Conservation (phyloP, 2,113 vertebrate species). For the Oxyruncus cristatus region DNA sequence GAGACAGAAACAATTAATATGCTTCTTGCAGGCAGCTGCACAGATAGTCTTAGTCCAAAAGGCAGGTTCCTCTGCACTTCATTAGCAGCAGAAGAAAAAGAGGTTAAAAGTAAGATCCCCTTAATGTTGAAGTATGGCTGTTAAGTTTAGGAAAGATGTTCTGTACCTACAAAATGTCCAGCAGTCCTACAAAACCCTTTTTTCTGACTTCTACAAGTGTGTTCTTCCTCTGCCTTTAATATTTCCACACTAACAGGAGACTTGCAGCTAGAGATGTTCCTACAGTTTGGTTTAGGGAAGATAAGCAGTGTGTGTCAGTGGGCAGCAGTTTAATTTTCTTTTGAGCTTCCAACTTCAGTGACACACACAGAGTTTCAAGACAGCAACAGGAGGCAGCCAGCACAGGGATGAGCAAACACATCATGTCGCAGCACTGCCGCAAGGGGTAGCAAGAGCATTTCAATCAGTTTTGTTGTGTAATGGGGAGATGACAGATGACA, state of each 20-base stretch:
- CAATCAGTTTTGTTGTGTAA: not conserved
- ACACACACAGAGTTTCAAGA: not conserved
- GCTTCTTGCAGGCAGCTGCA: not conserved
- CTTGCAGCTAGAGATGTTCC: not conserved
- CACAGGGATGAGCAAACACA: not conserved
- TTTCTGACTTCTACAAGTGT: not conserved
- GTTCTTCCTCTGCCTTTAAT: not conserved
- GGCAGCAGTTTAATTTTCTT: not conserved
- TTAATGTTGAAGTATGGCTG: not conserved
- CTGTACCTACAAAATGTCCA: not conserved
- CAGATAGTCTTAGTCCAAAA: not conserved
- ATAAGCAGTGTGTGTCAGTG: not conserved
- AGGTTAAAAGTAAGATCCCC: not conserved
- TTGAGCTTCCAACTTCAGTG: not conserved
- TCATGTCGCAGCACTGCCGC: not conserved
- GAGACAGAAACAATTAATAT: not conserved
- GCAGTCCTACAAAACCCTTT: not conserved
- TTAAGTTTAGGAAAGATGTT: not conserved
- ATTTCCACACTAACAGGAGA: not conserved
- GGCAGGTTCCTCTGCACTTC: not conserved
- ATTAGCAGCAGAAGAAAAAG: not conserved
- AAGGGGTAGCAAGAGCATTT: slow-evolving; percentile 66
- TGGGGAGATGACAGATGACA: not conserved
- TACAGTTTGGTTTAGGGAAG: not conserved
- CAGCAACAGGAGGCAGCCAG: not conserved